These are phyloP conservation scores for Grammomys surdaster DNA, from an alignment of 2,113 vertebrate genomes.

Conservation along the genomic window DNA sequence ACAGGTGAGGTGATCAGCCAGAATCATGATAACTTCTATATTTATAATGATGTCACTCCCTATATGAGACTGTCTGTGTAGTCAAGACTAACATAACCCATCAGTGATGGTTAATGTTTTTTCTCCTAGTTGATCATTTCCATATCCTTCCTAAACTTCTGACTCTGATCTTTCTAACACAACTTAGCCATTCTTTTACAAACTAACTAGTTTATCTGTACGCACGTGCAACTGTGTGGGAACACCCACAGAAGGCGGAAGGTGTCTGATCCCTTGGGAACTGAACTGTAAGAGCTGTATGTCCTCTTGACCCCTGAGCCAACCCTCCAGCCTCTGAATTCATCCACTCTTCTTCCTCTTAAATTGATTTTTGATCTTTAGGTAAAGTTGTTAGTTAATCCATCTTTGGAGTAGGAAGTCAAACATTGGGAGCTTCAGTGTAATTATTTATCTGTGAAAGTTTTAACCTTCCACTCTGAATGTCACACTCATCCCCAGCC, in stretches of 20 bases:
- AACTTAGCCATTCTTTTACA: background rate
- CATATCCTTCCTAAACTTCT: background rate
- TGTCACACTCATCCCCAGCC: background rate
- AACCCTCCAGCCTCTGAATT: background rate
- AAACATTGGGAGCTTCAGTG: background rate
- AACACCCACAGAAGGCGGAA: background rate
- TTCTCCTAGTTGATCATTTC: background rate
- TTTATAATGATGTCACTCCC: background rate
- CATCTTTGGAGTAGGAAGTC: background rate
- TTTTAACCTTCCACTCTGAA: background rate
- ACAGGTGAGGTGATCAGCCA: background rate
- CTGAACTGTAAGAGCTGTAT: background rate
- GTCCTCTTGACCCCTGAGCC: background rate
- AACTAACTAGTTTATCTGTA: background rate
- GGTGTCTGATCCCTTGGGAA: background rate
- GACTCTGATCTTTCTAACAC: background rate
- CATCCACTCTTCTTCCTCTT: background rate
- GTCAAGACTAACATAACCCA: background rate
- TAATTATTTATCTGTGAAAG: conserved; percentile 47
- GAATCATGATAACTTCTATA: conserved; percentile 5
- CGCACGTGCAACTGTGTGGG: no score
- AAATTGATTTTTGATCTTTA: conserved; percentile 38
- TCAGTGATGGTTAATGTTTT: background rate
- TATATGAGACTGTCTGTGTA: background rate
- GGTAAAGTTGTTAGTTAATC: conserved; percentile 25